A percentile compares a stretch with the other conserved stretches of the same genome.
These are phyloP conservation scores for Chlorops oryzae DNA, from an alignment of 1,140 invertebrate genomes.

Conservation along the genomic window DNA sequence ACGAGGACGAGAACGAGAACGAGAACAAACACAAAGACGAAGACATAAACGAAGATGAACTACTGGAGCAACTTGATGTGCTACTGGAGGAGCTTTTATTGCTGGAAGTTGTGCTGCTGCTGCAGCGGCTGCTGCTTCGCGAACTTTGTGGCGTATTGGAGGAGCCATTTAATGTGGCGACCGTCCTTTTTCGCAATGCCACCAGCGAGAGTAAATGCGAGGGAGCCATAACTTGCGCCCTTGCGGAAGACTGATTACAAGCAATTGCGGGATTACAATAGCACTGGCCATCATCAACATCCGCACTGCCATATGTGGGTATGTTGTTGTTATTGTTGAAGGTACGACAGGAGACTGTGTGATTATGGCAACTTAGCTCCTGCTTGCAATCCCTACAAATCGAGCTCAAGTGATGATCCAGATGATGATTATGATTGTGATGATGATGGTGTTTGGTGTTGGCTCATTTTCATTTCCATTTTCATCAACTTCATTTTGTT, in stretches of 20 bases:
- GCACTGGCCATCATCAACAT: too few species aligned
- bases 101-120: constrained; percentile 31
- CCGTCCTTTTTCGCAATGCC: too few species aligned
- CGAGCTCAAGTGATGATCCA: too few species aligned
- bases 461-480: constrained; percentile 21
- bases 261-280: too few species aligned
- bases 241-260: too few species aligned
- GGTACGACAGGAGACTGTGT: constrained; percentile 6
- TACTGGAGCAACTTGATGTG: constrained; percentile 1
- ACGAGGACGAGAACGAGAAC: background rate
- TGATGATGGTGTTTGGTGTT: constrained; percentile 22
- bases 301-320: too few species aligned
- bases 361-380: constrained; percentile 9
- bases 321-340: constrained; percentile 35
- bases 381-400: constrained; percentile 12
- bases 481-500: constrained; percentile 18
- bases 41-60: background rate
- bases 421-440: too few species aligned
- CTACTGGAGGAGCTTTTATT: constrained; percentile 7
- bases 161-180: too few species aligned
- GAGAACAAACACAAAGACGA: background rate
- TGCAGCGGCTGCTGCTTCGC: constrained; percentile 42
- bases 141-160: constrained; percentile 20
- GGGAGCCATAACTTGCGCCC: too few species aligned
- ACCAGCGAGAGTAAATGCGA: too few species aligned